These are phyloP conservation scores for Corella eumyota DNA, from an alignment of 23 tunicate genomes.

Conservation along the genomic window DNA sequence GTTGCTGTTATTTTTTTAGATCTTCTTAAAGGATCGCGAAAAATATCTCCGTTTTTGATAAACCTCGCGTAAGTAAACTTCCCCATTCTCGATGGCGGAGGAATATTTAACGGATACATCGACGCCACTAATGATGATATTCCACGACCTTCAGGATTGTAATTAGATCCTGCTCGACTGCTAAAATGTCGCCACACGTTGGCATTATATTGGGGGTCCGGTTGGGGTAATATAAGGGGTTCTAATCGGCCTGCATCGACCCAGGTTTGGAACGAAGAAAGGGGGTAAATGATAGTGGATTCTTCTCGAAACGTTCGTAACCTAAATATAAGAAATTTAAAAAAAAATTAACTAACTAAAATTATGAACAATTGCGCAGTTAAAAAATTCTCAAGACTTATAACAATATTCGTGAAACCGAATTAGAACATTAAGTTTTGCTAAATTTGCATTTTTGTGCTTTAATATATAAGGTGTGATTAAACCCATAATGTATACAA, in stretches of 20 bases:
- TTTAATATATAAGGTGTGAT: too few species aligned
- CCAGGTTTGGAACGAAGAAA: conserved; percentile 72
- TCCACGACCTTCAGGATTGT: conserved; percentile 4
- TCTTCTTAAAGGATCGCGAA: conserved; percentile 32
- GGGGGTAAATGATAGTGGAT: conserved; percentile 75
- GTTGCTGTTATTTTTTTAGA: conserved; percentile 57
- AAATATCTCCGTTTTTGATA: conserved; percentile 68
- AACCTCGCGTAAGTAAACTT: conserved; percentile 61
- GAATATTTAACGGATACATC: conserved; percentile 76
- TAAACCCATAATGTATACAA: too few species aligned
- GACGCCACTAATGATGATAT: conserved; percentile 50
- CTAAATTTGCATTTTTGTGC: too few species aligned
- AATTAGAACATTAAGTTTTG: too few species aligned
- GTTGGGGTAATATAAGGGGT: conserved; percentile 29
- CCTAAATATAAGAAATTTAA: conserved; percentile 5
- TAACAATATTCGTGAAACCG: too few species aligned
- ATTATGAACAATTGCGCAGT: too few species aligned
- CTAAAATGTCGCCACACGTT: conserved; percentile 85
- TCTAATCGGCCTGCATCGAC: conserved; percentile 65
- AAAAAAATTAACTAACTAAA: too few species aligned
- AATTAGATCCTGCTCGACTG: conserved; percentile 19
- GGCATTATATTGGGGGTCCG: conserved; percentile 82
- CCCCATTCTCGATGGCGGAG: conserved; percentile 89
- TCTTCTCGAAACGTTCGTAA: conserved; percentile 54
- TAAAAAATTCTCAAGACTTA: too few species aligned